Evolutionary conservation across 1,140 invertebrate species (phyloP).

Genomic region (Cherax destructor): DNA sequence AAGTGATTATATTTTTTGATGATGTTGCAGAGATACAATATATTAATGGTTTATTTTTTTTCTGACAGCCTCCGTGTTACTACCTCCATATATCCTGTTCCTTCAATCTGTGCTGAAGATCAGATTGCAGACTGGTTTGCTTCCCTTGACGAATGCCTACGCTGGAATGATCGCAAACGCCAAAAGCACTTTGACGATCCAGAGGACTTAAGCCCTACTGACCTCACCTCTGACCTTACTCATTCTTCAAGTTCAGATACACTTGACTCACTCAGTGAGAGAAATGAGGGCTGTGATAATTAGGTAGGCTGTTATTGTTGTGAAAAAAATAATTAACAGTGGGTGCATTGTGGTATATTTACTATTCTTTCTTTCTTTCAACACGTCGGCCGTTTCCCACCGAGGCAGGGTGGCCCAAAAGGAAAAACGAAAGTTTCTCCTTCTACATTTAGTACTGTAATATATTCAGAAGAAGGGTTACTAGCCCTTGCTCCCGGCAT

Average conservation of each 20-base stretch:
- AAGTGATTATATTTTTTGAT: not conserved
- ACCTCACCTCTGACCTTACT: constrained; percentile 49
- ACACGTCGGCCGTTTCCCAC: no score
- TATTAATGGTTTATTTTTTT: not conserved
- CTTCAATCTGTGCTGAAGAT: constrained; percentile 95
- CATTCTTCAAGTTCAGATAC: constrained; percentile 63
- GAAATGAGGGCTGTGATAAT: constrained; percentile 62
- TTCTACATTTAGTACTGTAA: no score
- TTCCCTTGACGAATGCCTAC: constrained; percentile 94
- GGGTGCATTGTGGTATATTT: no score
- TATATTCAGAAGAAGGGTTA: no score
- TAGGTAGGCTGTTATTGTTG: constrained; percentile 18
- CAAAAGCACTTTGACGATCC: constrained; percentile 90
- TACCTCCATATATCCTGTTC: constrained; percentile 97
- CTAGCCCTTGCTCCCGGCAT: no score
- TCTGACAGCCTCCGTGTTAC: constrained; percentile 90
- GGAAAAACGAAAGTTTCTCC: no score
- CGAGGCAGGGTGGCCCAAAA: no score
- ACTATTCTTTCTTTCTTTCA: no score
- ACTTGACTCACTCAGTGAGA: constrained; percentile 54
- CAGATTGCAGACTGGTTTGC: constrained; percentile 99
- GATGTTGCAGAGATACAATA: not conserved
- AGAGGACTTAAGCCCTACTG: constrained; percentile 28
- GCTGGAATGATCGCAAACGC: constrained; percentile 97
- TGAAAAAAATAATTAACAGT: not conserved